These are phyloP conservation scores for Corythornis madagascariensis DNA, from an alignment of 2,113 vertebrate species.

Conservation along the genomic window DNA sequence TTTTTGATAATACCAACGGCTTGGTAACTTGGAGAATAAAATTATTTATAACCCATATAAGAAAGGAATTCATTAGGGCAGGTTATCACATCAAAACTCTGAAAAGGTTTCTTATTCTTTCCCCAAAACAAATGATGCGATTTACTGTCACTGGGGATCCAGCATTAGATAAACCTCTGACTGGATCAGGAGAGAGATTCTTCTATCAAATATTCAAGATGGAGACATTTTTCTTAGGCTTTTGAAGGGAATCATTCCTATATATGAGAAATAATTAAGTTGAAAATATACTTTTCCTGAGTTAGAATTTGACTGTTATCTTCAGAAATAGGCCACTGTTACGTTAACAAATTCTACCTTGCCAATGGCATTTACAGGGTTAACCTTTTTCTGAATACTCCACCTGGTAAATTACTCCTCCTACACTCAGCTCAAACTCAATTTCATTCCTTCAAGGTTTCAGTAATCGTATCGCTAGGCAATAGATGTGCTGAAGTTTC, in stretches of 20 bases:
- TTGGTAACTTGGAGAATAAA: not conserved
- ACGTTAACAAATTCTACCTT: not conserved
- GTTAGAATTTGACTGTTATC: not conserved
- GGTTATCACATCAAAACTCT: not conserved
- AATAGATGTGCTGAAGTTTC: constrained; percentile 61
- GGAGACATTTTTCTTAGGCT: not conserved
- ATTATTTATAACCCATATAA: not conserved
- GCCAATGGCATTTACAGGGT: not conserved
- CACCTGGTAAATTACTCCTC: constrained; percentile 50
- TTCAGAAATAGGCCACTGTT: not conserved
- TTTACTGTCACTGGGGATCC: not conserved
- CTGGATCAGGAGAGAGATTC: not conserved
- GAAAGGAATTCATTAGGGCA: not conserved
- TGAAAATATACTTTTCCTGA: not conserved
- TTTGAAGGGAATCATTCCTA: not conserved
- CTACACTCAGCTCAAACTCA: constrained; percentile 46
- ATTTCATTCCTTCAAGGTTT: constrained; percentile 63
- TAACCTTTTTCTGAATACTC: constrained; percentile 47
- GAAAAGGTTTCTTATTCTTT: constrained; percentile 7
- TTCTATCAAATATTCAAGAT: not conserved
- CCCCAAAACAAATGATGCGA: not conserved
- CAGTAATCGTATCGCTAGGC: constrained; percentile 36
- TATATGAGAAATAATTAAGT: not conserved
- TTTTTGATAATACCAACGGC: not conserved
- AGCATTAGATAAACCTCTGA: not conserved